phyloP scores from a whole-genome alignment of 2,113 vertebrate genomes.

The Synodontis membranacea region DNA sequence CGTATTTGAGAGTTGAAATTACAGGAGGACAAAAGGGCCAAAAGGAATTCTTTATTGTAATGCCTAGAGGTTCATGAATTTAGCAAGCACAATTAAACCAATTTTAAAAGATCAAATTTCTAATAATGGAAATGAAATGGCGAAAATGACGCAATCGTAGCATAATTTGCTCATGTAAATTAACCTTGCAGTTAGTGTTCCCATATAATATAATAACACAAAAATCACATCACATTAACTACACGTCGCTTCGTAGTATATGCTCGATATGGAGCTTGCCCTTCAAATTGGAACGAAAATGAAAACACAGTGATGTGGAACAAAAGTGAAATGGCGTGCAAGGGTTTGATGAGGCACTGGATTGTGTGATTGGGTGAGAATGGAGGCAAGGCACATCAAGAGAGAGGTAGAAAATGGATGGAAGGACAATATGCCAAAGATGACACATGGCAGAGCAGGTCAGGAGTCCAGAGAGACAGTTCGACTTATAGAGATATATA shows the following conservation, averaged over 20 bases:
- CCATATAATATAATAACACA: slow-evolving; percentile 1
- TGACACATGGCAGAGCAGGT: slow-evolving; percentile 1
- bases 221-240: slow-evolving; percentile 2
- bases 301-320: neutral
- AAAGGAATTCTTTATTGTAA: neutral
- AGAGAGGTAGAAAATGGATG: slow-evolving; percentile 22
- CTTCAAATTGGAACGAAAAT: slow-evolving; percentile 35
- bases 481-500: neutral
- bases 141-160: neutral
- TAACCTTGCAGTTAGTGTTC: neutral
- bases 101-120: neutral
- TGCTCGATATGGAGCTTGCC: slow-evolving; percentile 40
- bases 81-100: neutral
- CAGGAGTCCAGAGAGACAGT: neutral
- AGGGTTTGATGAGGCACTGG: neutral
- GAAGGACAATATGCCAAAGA: neutral
- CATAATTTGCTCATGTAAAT: neutral
- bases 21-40: neutral
- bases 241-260: slow-evolving; percentile 24
- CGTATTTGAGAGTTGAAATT: slow-evolving; percentile 14
- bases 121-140: neutral
- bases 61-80: slow-evolving; percentile 1
- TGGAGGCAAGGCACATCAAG: slow-evolving; percentile 15
- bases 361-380: slow-evolving; percentile 34
- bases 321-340: slow-evolving; percentile 20